A percentile compares a stretch with the other conserved stretches of the same genome.
phyloP scores from a whole-genome alignment of 2,797 vertebrate genomes.

The Knipowitschia caucasica region DNA sequence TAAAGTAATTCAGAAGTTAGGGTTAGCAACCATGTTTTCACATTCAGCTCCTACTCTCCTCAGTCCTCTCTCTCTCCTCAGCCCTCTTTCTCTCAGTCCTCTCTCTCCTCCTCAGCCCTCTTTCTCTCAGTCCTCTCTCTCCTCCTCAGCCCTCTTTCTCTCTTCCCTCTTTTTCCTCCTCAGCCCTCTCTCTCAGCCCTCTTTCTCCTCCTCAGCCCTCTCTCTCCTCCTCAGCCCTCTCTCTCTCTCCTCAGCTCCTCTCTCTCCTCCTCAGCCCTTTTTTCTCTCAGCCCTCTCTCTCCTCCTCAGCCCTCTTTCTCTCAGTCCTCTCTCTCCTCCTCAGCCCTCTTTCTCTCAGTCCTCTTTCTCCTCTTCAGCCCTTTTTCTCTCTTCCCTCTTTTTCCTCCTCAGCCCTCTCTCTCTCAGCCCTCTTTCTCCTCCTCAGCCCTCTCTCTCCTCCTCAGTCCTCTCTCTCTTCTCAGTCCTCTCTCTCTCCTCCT shows the following conservation, averaged over 20 bases:
- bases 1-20: no score
- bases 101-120: conserved; percentile 29
- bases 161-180: conserved; percentile 31
- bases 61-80: no score
- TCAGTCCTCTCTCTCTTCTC: background rate
- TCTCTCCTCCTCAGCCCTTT: background rate
- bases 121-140: conserved; percentile 50
- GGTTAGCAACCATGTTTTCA: no score
- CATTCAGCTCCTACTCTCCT: background rate
- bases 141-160: conserved; percentile 27
- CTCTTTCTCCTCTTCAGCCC: no score
- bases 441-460: background rate
- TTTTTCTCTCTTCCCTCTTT: background rate
- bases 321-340: no score
- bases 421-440: background rate
- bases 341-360: background rate
- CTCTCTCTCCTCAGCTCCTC: no score
- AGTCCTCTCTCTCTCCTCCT: background rate
- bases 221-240: no score
- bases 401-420: background rate
- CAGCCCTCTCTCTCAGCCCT: no score
- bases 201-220: conserved; percentile 35
- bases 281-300: background rate
- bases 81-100: background rate
- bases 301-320: background rate